Evolutionary conservation across 2,113 vertebrate species (phyloP).

Genomic region (Oreotrochilus melanogaster): DNA sequence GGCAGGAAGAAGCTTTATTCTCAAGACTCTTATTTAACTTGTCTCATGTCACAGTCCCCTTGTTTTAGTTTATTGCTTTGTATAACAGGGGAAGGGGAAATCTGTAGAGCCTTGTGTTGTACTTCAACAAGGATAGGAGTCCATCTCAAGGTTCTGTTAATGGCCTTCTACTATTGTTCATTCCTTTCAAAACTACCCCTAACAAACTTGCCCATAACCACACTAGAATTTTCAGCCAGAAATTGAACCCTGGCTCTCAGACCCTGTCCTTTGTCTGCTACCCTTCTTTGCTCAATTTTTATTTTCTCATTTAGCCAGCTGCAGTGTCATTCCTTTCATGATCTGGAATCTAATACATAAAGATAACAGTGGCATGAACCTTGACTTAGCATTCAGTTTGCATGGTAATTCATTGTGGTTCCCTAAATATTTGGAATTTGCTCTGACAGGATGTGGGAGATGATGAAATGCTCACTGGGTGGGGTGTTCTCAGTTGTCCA

Average conservation of each 20-base stretch:
- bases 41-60: neutral
- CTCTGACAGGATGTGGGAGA: neutral
- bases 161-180: neutral
- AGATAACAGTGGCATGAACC: slow-evolving; percentile 43
- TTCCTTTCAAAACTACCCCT: neutral
- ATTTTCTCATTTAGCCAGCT: slow-evolving; percentile 34
- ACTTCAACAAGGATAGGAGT: neutral
- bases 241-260: neutral
- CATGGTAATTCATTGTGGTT: slow-evolving; percentile 42
- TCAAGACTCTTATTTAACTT: neutral
- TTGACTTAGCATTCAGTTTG: slow-evolving; percentile 39
- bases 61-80: neutral
- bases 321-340: neutral
- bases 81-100: neutral
- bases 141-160: neutral
- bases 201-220: neutral
- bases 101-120: neutral
- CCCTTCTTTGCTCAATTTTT: neutral
- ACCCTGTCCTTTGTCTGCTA: neutral
- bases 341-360: slow-evolving; percentile 31
- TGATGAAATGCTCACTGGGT: neutral
- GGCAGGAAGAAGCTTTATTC: neutral
- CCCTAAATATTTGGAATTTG: slow-evolving; percentile 40
- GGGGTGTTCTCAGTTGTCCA: neutral
- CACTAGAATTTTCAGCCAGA: neutral